These are phyloP conservation scores for Eurytoma adleriae DNA, from an alignment of 2,888 invertebrate genomes.

Conservation along the genomic window DNA sequence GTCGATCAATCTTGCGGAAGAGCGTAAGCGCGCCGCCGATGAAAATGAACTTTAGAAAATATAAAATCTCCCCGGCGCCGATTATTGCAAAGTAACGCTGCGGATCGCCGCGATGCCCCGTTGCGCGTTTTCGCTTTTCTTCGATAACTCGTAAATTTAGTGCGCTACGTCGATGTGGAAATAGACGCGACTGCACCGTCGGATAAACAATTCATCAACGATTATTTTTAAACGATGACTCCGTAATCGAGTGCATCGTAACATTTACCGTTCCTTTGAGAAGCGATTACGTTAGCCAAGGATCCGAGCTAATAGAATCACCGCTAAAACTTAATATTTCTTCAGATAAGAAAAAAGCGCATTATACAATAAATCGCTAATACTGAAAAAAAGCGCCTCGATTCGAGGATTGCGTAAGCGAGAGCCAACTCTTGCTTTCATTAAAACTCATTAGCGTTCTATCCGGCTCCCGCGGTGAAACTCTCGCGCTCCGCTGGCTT, in stretches of 20 bases:
- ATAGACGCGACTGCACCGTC: too few species aligned
- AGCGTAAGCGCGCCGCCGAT: background rate
- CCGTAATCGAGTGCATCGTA: too few species aligned
- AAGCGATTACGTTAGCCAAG: too few species aligned
- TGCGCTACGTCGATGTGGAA: too few species aligned
- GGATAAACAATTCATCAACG: too few species aligned
- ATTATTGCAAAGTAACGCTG: too few species aligned
- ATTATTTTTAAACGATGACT: too few species aligned
- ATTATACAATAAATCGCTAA: background rate
- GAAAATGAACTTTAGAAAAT: conserved; percentile 18
- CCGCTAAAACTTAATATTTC: background rate
- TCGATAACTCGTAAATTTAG: too few species aligned
- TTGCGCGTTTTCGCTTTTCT: too few species aligned
- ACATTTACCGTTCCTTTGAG: too few species aligned
- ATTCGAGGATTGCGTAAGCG: conserved; percentile 14
- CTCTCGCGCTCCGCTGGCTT: background rate
- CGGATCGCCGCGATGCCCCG: too few species aligned
- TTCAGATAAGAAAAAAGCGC: background rate
- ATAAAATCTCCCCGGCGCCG: background rate
- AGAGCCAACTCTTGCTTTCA: conserved; percentile 35
- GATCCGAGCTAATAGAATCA: too few species aligned
- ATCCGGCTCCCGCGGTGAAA: conserved; percentile 13
- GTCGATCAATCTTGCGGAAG: conserved; percentile 31
- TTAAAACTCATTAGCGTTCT: conserved; percentile 30
- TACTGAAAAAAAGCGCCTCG: background rate